Base-by-base conservation (phyloP, 2,113 vertebrate species). In the Calyptommatus sinebrachiatus region DNA sequence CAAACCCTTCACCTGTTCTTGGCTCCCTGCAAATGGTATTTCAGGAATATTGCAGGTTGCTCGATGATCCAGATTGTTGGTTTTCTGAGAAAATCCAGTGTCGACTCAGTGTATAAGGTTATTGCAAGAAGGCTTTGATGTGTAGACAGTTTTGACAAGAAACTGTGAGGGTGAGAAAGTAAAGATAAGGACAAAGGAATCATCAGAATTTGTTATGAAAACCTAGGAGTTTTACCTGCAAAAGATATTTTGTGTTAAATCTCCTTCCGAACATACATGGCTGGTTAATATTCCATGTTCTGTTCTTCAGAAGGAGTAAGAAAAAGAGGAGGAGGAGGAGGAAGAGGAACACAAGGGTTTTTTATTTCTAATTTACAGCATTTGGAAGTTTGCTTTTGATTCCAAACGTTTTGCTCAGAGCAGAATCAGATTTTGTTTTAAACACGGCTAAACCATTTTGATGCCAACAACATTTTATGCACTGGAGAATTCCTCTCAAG, bases 381-480 rank as follows among this genome's bases (percentile, higher is more conserved):
- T 86, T 81, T 92, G 91, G 16, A 12, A 10, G 26, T 9, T 74
- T 53, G 20, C 69, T 94, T 95, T 94, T 93, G 93, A 92, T 86
- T 87, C 93, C 93, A 93, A 93, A 93, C 87, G 83, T 86, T 41
- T 90, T 86, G 81, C 70, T 87, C 57, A 82, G 83, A 71, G 90
- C 89, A 83, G 77, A 92, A 75, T 72, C 69, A 84, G 79, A 89
- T 89, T 84, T 86, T 84, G 79, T 84, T 69, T 68, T 66, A 88
- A 90, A 82, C 29, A 83, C 76, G 66, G 66, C 87, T 92, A 92
- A 94, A 86, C 60, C 71, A 21, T 70, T 70, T 87, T 82, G 71
- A 83, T 88, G 90, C 88, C 86, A 84, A 7, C 31, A 81, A 85
- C 88, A 75, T 81, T 90, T 93, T 81, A 85, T 82, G 87, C 85